phyloP scores from a whole-genome alignment of 2,113 vertebrate genomes.

The Macaca mulatta region DNA sequence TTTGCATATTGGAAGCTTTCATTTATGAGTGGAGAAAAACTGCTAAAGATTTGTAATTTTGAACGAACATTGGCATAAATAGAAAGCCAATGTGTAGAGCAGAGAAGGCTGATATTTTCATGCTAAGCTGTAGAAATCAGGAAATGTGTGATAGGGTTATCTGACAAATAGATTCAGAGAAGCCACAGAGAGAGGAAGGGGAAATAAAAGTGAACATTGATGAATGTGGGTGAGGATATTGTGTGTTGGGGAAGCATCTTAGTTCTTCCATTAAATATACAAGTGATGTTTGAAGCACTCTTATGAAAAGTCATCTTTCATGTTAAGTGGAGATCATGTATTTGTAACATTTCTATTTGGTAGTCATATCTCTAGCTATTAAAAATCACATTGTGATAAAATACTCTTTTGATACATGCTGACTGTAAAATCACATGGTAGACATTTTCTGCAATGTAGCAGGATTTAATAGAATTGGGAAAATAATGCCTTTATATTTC shows the following conservation, averaged over 20 bases:
- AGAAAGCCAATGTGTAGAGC: background rate
- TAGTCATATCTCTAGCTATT: conserved; percentile 26
- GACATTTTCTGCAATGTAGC: background rate
- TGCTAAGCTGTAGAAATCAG: background rate
- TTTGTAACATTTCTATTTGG: conserved; percentile 38
- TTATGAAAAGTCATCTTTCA: conserved; percentile 42
- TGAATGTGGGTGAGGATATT: background rate
- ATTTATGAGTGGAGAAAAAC: background rate
- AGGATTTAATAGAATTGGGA: background rate
- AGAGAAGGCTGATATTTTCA: conserved; percentile 1
- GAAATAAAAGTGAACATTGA: conserved; percentile 16
- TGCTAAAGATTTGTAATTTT: background rate
- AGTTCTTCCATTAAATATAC: background rate
- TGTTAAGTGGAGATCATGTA: conserved; percentile 50
- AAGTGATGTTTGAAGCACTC: background rate
- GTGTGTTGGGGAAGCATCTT: background rate
- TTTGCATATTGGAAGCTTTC: background rate
- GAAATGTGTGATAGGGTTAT: conserved; percentile 8
- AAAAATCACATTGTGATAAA: conserved; percentile 48
- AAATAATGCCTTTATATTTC: background rate
- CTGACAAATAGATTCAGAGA: conserved; percentile 23
- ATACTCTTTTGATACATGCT: background rate
- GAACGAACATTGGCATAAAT: background rate
- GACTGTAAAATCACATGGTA: background rate
- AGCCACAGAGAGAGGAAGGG: background rate